Conservation (phyloP, 2,888 invertebrate species). For the Kuschelorhynchus macadamiae region DNA sequence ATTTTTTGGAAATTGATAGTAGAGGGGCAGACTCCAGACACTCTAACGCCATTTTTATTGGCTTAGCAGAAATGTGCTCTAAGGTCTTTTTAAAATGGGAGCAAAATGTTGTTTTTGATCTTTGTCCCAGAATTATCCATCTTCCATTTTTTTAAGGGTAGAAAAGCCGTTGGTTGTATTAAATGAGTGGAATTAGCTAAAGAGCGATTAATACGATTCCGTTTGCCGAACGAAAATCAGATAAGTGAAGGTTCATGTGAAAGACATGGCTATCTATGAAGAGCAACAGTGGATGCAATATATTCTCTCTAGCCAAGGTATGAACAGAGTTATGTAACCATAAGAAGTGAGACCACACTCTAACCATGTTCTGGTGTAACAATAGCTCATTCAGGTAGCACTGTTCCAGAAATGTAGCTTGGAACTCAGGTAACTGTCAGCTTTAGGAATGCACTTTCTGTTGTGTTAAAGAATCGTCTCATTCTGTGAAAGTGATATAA, state of each 20-base stretch:
- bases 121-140: constrained; percentile 7
- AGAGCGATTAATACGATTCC: constrained; percentile 4
- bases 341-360: constrained; percentile 17
- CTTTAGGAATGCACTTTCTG: too few species aligned
- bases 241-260: constrained; percentile 16
- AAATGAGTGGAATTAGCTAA: constrained; percentile 20
- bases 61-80: not conserved
- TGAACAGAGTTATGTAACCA: constrained; percentile 17
- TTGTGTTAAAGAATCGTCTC: too few species aligned
- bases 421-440: not conserved
- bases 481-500: too few species aligned
- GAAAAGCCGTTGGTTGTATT: constrained; percentile 13
- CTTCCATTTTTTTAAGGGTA: constrained; percentile 12
- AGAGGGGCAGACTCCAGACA: constrained; percentile 6
- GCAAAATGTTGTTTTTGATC: constrained; percentile 18
- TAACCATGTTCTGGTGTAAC: constrained; percentile 23
- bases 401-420: not conserved
- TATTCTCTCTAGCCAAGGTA: constrained; percentile 19
- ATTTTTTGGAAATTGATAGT: constrained; percentile 9
- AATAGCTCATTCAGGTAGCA: constrained; percentile 6
- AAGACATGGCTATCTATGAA: constrained; percentile 21
- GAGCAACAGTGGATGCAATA: constrained; percentile 7
- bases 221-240: not conserved
- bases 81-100: constrained; percentile 13
- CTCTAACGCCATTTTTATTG: constrained; percentile 16